Percentiles rank a stretch among this genome's conserved stretches.
These are phyloP conservation scores for Aphelinus atriplicis DNA, from an alignment of 1,140 invertebrate species.

Conservation along the genomic window DNA sequence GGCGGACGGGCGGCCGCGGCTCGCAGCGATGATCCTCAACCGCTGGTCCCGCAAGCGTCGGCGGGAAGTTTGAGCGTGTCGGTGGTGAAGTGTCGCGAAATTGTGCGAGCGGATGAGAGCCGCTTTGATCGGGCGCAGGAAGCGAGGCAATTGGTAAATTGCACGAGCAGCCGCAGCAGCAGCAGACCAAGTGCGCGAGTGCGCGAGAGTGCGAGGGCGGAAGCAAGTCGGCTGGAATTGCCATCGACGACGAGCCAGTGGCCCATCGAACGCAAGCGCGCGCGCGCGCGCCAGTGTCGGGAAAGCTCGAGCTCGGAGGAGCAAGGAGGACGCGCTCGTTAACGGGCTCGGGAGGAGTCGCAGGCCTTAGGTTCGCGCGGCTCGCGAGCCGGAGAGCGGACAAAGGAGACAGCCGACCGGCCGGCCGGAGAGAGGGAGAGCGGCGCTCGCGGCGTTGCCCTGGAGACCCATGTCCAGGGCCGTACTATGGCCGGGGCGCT, in stretches of 20 bases:
- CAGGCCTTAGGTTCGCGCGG: too few relatives aligned
- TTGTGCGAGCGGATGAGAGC: too few relatives aligned
- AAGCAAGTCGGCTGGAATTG: not conserved
- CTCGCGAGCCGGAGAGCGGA: not conserved
- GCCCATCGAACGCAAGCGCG: too few relatives aligned
- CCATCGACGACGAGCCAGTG: too few relatives aligned
- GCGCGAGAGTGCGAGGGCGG: not conserved
- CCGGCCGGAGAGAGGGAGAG: slow-evolving; percentile 30
- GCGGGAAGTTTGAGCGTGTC: slow-evolving; percentile 21
- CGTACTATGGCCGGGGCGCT: slow-evolving; percentile 62
- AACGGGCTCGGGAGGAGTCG: too few relatives aligned
- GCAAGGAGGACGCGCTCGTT: too few relatives aligned
- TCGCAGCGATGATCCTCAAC: slow-evolving; percentile 11
- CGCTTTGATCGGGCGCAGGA: too few relatives aligned
- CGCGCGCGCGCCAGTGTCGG: too few relatives aligned
- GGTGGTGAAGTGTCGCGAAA: too few relatives aligned
- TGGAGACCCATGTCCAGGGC: slow-evolving; percentile 58
- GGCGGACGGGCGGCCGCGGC: not conserved
- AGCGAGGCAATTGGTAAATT: too few relatives aligned
- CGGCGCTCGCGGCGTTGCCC: slow-evolving; percentile 38
- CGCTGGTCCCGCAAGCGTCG: slow-evolving; percentile 15
- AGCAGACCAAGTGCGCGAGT: not conserved
- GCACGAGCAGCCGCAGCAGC: too few relatives aligned
- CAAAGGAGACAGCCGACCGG: slow-evolving; percentile 1
- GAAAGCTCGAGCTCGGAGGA: too few relatives aligned